Evolutionary conservation across 2,113 vertebrate genomes (phyloP), one percentile per base, ranked within the genome.

Genomic region (Pycnonotus jocosus): DNA sequence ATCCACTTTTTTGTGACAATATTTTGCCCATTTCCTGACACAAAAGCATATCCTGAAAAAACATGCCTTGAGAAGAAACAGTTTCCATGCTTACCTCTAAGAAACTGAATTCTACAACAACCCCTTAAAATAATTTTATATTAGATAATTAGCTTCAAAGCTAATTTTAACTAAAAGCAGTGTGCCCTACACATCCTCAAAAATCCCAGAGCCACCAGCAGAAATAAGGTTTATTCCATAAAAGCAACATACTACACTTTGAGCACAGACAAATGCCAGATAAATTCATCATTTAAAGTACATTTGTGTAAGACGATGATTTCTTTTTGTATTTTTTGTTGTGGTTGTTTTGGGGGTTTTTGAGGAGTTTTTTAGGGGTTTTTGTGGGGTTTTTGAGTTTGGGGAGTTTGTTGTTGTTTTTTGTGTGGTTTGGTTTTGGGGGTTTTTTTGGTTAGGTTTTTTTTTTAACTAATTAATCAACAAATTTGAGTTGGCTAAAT

Each of bases 401-500:
- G 13, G 38, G 15, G 19, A 5, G 4, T 14, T 50, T 31, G 25
- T 33, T 60, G 7, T 47, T 28, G 19, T 7, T 28, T 50, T 50
- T 50, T 38, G 15, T 38, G 14, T 33, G 13, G 25, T 40, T 35
- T n/a, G 30, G 31, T 33, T 33, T 54, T 8, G 30, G 14, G 1
- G 22, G 11, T 9, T 9, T 27, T 69, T 57, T 40, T 28, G 25
- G 22, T 27, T 30, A 6, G 6, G 2, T 10, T 48, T 38, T 71
- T 35, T 24, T 44, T 15, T 35, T n/a, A 92, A 88, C 97, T 98
- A 98, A 98, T 98, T 98, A 98, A 98, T 98, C 97, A 98, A 97
- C 95, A 97, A 95, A 97, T 97, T 96, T 93, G 96, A 98, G 93
- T 94, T 97, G 96, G 92, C 97, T 98, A 98, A 98, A 98, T 98